Evolutionary conservation across 2,113 vertebrate genomes (phyloP).

Genomic region (Fulmarus glacialis): DNA sequence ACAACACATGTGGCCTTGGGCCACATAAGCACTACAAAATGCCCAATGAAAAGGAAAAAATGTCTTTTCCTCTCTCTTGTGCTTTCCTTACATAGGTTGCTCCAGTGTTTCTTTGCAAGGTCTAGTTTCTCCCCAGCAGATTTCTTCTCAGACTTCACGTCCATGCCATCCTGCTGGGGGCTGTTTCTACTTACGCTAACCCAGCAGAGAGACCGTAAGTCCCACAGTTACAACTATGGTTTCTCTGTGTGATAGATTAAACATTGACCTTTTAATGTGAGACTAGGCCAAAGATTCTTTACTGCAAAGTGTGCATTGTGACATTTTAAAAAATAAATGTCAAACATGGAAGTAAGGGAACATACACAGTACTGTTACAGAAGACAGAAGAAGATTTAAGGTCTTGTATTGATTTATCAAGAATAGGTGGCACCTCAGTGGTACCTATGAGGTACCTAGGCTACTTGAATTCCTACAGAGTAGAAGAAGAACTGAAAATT

Average conservation of each 20-base stretch:
- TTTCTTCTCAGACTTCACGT: background rate
- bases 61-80: background rate
- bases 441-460: background rate
- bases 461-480: background rate
- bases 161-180: background rate
- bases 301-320: background rate
- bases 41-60: background rate
- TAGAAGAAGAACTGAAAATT: background rate
- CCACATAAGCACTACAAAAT: background rate
- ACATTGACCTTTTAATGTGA: background rate
- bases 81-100: background rate
- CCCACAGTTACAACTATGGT: background rate
- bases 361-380: background rate
- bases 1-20: background rate
- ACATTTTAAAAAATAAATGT: conserved; percentile 6
- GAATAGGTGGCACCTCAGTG: background rate
- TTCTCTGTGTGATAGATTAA: background rate
- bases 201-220: background rate
- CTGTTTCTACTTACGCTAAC: background rate
- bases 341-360: background rate
- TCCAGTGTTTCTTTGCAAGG: background rate
- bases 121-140: background rate
- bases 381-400: background rate
- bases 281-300: background rate
- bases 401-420: background rate